Conservation (phyloP, 2,113 vertebrate species). For the Ardeotis arabs region DNA sequence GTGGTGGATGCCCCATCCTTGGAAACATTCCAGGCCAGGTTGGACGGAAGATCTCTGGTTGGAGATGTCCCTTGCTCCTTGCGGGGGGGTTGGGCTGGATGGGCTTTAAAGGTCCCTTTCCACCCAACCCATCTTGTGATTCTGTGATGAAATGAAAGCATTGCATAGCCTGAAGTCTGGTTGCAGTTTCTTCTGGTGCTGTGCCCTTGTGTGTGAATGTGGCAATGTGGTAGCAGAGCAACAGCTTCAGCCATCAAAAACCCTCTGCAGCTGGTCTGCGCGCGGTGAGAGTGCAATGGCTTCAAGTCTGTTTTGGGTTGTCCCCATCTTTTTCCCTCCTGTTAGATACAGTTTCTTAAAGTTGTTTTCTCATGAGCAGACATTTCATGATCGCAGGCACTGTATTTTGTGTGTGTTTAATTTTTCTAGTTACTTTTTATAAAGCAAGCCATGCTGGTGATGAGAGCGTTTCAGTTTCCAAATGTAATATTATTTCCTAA, state of each 20-base stretch:
- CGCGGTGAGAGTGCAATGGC: background rate
- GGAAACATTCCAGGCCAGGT: too few species aligned
- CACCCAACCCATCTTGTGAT: too few species aligned
- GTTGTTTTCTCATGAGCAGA: background rate
- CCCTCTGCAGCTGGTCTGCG: background rate
- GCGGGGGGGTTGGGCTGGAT: too few species aligned
- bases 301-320: background rate
- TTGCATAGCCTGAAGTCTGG: rapidly evolving
- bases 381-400: background rate
- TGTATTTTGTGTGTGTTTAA: background rate
- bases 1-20: too few species aligned
- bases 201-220: background rate
- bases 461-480: too few species aligned
- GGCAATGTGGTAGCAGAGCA: background rate
- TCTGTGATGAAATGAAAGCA: background rate
- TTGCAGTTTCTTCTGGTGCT: background rate
- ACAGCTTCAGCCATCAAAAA: background rate
- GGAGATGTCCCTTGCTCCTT: too few species aligned
- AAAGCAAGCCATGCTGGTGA: background rate
- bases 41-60: too few species aligned
- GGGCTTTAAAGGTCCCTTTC: too few species aligned
- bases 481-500: too few species aligned
- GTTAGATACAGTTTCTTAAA: background rate
- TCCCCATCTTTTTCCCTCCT: background rate
- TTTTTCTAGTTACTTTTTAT: background rate